Conservation (phyloP, 2,113 vertebrate genomes). For the rabbit (Oryctolagus cuniculus) region mOryCun1.1 NC_091436.1:89372501-89373000, state of each 20-base stretch:
- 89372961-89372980: conserved; percentile 63
- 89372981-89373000: conserved; percentile 47
- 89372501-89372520: too few relatives aligned
- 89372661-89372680: not conserved
- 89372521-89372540: too few relatives aligned
- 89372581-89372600: too few relatives aligned
- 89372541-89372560: too few relatives aligned
- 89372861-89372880: not conserved
- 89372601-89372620: not conserved
- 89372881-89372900: not conserved
- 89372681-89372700: not conserved
- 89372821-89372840: conserved; percentile 35
- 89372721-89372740: not conserved
- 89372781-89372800: conserved; percentile 21
- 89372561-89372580: too few relatives aligned
- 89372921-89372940: conserved; percentile 10
- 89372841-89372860: not conserved
- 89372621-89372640: not conserved
- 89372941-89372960: conserved; percentile 61
- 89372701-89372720: not conserved
- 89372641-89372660: not conserved
- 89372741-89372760: not conserved
- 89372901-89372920: not conserved
- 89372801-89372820: not conserved
- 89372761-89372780: conserved; percentile 29